These are phyloP conservation scores for Atherinomorus stipes DNA, from an alignment of 2,113 vertebrate genomes.

Conservation along the genomic window DNA sequence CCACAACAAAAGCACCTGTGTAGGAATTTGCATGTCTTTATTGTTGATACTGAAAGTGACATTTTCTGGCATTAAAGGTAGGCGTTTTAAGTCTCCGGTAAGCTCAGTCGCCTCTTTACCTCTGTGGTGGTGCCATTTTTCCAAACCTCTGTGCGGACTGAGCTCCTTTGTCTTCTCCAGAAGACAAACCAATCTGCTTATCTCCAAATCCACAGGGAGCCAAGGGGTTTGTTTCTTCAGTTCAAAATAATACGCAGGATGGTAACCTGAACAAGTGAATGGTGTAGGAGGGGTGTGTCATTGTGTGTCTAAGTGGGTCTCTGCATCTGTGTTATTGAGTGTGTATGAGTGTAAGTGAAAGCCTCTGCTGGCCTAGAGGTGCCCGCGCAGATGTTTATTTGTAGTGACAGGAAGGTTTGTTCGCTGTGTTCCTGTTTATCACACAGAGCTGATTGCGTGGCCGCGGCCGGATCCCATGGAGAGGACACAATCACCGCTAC, in stretches of 20 bases:
- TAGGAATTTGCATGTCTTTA: constrained; percentile 68
- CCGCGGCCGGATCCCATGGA: constrained; percentile 50
- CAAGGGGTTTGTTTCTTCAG: constrained; percentile 68
- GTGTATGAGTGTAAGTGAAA: constrained; percentile 60
- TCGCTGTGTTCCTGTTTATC: constrained; percentile 72
- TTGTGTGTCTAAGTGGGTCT: constrained; percentile 27
- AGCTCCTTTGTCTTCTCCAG: constrained; percentile 68
- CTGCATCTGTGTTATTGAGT: constrained; percentile 41
- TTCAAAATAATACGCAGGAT: constrained; percentile 74
- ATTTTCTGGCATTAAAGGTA: constrained; percentile 71
- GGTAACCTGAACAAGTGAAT: constrained; percentile 70
- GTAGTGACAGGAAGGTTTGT: constrained; percentile 73
- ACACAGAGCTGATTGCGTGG: constrained; percentile 68
- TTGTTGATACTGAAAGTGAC: constrained; percentile 67
- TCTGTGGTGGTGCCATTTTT: constrained; percentile 62
- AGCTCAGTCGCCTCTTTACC: constrained; percentile 43
- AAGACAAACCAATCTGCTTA: constrained; percentile 81
- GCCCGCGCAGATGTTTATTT: constrained; percentile 74
- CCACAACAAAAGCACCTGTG: constrained; percentile 53
- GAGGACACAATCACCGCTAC: constrained; percentile 55
- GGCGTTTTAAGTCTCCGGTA: constrained; percentile 45
- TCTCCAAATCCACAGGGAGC: constrained; percentile 75
- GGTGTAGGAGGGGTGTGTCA: constrained; percentile 60
- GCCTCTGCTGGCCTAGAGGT: constrained; percentile 61
- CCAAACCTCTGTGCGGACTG: constrained; percentile 68